Evolutionary conservation across 1,140 invertebrate genomes (phyloP).

Genomic region (Drosophila virilis): DNA sequence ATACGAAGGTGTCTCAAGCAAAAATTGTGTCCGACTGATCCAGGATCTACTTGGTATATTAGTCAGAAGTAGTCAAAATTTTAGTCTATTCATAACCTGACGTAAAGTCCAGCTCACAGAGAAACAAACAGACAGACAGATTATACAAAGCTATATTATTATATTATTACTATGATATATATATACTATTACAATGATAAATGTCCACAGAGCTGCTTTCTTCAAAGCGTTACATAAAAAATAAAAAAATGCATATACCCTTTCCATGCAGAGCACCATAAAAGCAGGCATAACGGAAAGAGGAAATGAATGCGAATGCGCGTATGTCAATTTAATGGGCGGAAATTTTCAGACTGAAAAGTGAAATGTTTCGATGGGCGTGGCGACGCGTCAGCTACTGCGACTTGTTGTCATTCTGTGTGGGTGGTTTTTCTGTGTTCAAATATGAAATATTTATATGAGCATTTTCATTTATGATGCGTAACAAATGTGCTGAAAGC

Average conservation of each 20-base stretch:
- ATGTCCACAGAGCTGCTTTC: too few relatives aligned
- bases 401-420: conserved; percentile 51
- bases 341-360: conserved; percentile 65
- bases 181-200: too few relatives aligned
- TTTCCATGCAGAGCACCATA: background rate
- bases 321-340: conserved; percentile 83
- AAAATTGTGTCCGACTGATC: too few relatives aligned
- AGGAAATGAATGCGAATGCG: conserved; percentile 74
- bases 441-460: conserved; percentile 83
- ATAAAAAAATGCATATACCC: background rate
- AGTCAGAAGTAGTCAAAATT: too few relatives aligned
- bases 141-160: too few relatives aligned
- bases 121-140: too few relatives aligned
- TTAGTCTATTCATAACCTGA: too few relatives aligned
- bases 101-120: too few relatives aligned
- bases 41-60: too few relatives aligned
- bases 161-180: too few relatives aligned
- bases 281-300: conserved; percentile 2
- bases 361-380: conserved; percentile 38
- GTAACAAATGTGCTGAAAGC: conserved; percentile 78
- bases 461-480: conserved; percentile 82
- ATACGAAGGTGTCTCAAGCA: too few relatives aligned
- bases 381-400: background rate
- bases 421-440: conserved; percentile 19
- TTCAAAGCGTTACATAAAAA: too few relatives aligned